Conservation (phyloP, 64 coral and sea anemone species). For the Astreopora myriophthalma region DNA sequence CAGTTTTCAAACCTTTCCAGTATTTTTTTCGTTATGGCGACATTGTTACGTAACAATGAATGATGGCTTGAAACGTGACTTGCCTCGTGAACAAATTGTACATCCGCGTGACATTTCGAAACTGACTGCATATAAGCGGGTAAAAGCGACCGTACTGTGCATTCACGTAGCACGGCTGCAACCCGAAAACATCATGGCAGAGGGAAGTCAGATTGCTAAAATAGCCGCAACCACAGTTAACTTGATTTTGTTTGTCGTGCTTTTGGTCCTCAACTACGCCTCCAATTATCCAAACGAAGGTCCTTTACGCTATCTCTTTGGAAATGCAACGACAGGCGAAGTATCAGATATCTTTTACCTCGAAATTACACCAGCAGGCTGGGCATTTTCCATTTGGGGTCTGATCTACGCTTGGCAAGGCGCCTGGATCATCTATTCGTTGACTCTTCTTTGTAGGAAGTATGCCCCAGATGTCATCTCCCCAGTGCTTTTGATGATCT, state of each 20-base stretch:
- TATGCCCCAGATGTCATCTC: constrained; percentile 39
- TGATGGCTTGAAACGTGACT: background rate
- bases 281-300: constrained; percentile 25
- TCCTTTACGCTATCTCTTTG: constrained; percentile 47
- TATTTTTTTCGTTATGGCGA: background rate
- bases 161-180: too few relatives aligned
- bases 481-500: constrained; percentile 51
- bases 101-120: background rate
- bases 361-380: constrained; percentile 93
- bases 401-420: constrained; percentile 89
- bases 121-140: too few relatives aligned
- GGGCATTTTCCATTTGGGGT: constrained; percentile 93
- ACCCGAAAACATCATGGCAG: background rate
- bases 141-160: too few relatives aligned
- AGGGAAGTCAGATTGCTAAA: background rate
- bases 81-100: background rate
- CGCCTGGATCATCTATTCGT: constrained; percentile 70
- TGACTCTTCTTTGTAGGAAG: constrained; percentile 69
- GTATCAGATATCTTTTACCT: constrained; percentile 74
- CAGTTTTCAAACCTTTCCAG: background rate
- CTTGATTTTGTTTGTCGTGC: background rate
- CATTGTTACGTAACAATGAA: background rate
- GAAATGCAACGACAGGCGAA: constrained; percentile 66
- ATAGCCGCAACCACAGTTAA: background rate
- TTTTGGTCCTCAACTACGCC: constrained; percentile 61